Conservation (phyloP, 1,140 invertebrate species). For the Neodiprion fabricii region DNA sequence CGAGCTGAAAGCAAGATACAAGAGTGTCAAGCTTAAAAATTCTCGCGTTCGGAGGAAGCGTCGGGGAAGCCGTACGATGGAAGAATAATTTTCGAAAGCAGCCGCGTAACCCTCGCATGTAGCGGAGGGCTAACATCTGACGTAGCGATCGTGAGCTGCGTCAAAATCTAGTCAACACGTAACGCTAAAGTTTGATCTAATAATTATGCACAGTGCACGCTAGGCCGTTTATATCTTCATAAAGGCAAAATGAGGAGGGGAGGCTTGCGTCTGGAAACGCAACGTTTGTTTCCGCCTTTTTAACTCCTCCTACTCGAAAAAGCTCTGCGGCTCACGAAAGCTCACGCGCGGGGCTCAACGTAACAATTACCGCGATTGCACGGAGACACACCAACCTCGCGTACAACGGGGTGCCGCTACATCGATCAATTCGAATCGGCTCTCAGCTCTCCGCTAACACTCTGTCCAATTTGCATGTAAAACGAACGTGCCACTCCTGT, state of each 20-base stretch:
- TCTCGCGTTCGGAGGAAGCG: too few species aligned
- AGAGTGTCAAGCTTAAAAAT: too few species aligned
- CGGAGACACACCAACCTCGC: too few species aligned
- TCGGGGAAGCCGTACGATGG: too few species aligned
- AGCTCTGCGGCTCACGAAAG: neutral
- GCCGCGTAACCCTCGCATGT: too few species aligned
- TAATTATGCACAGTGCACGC: slow-evolving; percentile 47
- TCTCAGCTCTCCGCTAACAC: neutral
- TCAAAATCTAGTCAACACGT: slow-evolving; percentile 47
- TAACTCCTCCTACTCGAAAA: neutral
- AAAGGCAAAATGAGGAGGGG: neutral
- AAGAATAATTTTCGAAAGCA: too few species aligned
- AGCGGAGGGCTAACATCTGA: neutral
- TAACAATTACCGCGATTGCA: neutral
- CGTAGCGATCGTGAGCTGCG: slow-evolving; percentile 30
- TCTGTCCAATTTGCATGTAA: slow-evolving; percentile 3
- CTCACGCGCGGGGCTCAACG: neutral
- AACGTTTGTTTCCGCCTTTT: neutral
- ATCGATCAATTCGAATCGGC: slow-evolving; percentile 1
- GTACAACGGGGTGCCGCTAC: neutral
- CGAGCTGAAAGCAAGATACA: too few species aligned
- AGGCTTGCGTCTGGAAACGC: neutral
- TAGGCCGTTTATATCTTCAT: slow-evolving; percentile 54
- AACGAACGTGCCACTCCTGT: slow-evolving; percentile 3
- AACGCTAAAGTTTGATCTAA: slow-evolving; percentile 53